phyloP scores from a whole-genome alignment of 2,797 vertebrate genomes.

The Hemitrygon akajei region DNA sequence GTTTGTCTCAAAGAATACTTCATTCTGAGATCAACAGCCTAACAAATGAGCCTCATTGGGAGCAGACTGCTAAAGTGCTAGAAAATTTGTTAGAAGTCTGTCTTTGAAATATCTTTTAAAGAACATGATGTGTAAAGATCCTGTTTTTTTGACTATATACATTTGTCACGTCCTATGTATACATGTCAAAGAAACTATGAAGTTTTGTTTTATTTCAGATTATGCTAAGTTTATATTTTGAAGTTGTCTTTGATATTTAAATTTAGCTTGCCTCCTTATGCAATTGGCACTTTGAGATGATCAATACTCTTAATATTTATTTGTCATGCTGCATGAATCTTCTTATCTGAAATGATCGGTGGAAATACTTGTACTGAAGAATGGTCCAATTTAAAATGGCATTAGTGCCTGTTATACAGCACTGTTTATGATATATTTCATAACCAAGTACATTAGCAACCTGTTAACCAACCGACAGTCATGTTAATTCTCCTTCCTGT shows the following conservation, averaged over 20 bases:
- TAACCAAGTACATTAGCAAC: background rate
- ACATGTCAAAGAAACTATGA: background rate
- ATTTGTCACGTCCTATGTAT: background rate
- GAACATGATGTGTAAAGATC: background rate
- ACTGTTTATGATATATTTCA: background rate
- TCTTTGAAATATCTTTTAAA: background rate
- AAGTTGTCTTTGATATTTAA: background rate
- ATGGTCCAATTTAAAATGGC: background rate
- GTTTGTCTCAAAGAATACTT: background rate
- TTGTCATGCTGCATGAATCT: background rate
- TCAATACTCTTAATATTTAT: background rate
- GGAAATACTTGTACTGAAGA: background rate
- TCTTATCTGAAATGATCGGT: background rate
- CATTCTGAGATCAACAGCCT: background rate
- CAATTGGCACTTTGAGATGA: background rate
- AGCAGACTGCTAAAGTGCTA: background rate
- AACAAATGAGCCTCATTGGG: background rate
- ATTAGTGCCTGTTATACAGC: background rate
- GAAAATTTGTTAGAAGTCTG: background rate
- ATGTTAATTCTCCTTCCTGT: no score
- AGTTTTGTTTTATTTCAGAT: background rate
- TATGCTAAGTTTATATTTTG: background rate
- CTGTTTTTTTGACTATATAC: background rate
- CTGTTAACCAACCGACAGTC: background rate
- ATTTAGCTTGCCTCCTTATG: background rate